Evolutionary conservation across 2,888 invertebrate genomes (phyloP), one percentile per base, ranked within the genome.

Genomic region (Anoncus sp.): DNA sequence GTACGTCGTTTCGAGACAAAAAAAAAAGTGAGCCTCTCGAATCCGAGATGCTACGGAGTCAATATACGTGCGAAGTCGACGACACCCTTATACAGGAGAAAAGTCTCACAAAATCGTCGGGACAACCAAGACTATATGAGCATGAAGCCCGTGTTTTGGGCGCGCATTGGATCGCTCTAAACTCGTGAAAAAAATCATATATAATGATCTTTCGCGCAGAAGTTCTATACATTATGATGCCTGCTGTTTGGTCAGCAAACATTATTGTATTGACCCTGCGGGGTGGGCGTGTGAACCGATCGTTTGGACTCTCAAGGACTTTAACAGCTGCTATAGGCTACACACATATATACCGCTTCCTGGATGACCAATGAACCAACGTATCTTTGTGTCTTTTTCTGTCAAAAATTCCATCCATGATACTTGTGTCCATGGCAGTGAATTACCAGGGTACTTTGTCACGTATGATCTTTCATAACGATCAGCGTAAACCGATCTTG

Each of bases 1-100:
- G 89, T 90, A 89, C 87, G 84, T 86, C 82, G 87, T 72, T 67
- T 45, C 20, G 63, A 59, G n/a, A n/a, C n/a, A n/a, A n/a, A n/a
- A n/a, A n/a, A 53, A 22, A 20, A 38, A 31, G 27, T 65, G 40
- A 69, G 40, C n/a, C 53, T 38, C 69, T 63, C 45, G 43, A 38
- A 22, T 12, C 14, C 22, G 20, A 38, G 55, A n/a, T 18, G 24
- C 62, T 57, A 65, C n/a, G n/a, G n/a, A n/a, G n/a, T n/a, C n/a
- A n/a, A n/a, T n/a, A 63, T 65, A 38, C 35, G 47, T 35, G 38
- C 7, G 16, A 20, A 62, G 53, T n/a, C 62, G 31, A 51, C 43
- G 40, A 72, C 45, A 69, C 59, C 20, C 45, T 16, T 40, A 16
- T 18, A 24, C 71, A 76, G 72, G 80, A 40, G 16, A 5, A 24